Evolutionary conservation across 2,888 invertebrate genomes (phyloP).

Genomic region (Agrotis segetum): DNA sequence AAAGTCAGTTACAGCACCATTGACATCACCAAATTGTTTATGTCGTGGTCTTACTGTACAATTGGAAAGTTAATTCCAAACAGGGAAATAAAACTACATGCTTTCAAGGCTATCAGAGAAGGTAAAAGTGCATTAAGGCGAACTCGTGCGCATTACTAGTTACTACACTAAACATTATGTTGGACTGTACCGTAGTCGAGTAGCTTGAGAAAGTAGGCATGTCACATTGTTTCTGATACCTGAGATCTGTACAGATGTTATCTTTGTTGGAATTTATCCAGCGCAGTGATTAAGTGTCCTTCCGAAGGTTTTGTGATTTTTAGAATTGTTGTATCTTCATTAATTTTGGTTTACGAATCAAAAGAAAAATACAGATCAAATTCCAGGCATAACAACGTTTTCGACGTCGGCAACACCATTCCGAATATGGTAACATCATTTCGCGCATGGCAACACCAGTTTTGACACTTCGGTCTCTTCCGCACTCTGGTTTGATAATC

Average conservation of each 20-base stretch:
- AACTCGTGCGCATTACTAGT: conserved; percentile 4
- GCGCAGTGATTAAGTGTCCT: too few species aligned
- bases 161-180: conserved; percentile 22
- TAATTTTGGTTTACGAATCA: too few species aligned
- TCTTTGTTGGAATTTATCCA: conserved; percentile 7
- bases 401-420: too few species aligned
- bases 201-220: conserved; percentile 34
- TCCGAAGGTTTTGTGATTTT: neutral
- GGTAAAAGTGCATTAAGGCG: conserved; percentile 45
- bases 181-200: conserved; percentile 2
- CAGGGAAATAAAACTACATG: conserved; percentile 43
- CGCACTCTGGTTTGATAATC: too few species aligned
- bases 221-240: conserved; percentile 5
- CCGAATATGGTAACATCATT: too few species aligned
- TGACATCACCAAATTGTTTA: conserved; percentile 19
- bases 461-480: too few species aligned
- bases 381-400: too few species aligned
- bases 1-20: conserved; percentile 15
- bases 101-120: conserved; percentile 44
- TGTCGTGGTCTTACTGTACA: conserved; percentile 20
- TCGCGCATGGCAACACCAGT: too few species aligned
- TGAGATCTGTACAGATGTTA: conserved; percentile 8
- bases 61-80: conserved; percentile 53
- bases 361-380: too few species aligned
- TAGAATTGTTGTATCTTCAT: too few species aligned